These are phyloP conservation scores for Crax fasciolata DNA, from an alignment of 2,797 vertebrate genomes.

Conservation along the genomic window DNA sequence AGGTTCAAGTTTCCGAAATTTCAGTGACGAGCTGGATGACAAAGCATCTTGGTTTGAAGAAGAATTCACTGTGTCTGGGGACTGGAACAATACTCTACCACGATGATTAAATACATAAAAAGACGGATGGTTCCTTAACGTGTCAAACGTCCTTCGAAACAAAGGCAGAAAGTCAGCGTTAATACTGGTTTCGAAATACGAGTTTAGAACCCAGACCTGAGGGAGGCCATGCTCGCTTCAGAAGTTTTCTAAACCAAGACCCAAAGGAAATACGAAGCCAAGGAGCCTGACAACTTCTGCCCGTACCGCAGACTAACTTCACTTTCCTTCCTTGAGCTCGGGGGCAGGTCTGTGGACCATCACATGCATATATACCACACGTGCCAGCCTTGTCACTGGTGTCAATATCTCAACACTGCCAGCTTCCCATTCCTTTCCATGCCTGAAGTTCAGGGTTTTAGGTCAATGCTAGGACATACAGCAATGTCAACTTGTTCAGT, in stretches of 20 bases:
- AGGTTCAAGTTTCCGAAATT: conserved; percentile 95
- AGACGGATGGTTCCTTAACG: conserved; percentile 97
- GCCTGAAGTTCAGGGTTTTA: neutral
- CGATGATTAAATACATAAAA: conserved; percentile 99
- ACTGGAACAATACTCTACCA: conserved; percentile 91
- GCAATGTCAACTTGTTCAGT: neutral
- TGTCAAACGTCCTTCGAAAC: conserved; percentile 93
- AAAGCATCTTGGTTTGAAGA: conserved; percentile 88
- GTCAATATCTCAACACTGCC: neutral
- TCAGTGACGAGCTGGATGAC: conserved; percentile 89
- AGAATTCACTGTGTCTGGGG: conserved; percentile 87
- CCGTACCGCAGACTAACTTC: neutral
- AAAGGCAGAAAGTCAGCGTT: conserved; percentile 52
- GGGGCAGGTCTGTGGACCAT: neutral
- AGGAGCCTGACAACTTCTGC: neutral
- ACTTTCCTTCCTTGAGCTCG: neutral
- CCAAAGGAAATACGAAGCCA: neutral
- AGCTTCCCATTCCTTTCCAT: neutral
- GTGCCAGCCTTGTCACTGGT: neutral
- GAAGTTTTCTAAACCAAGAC: neutral
- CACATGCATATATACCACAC: rapidly evolving
- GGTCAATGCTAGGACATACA: neutral
- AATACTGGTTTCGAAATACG: conserved; percentile 30
- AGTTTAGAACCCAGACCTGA: neutral
- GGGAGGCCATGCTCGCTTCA: neutral